Conservation (phyloP, 2,797 vertebrate genomes). For the Tarsius wallacei region DNA sequence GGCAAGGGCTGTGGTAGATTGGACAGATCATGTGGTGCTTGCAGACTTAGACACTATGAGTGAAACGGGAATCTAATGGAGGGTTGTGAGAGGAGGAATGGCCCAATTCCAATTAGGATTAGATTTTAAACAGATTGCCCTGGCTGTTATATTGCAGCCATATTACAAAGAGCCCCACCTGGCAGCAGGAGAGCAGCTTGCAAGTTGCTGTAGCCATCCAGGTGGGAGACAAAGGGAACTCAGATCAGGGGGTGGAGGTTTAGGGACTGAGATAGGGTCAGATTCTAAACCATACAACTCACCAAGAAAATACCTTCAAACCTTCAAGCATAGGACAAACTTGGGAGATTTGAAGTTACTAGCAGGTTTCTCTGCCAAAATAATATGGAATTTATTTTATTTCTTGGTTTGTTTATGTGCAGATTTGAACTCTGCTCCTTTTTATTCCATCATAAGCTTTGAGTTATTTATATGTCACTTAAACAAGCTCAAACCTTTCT, state of each 20-base stretch:
- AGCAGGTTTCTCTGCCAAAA: slow-evolving; percentile 2
- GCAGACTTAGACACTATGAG: background rate
- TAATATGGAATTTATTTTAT: slow-evolving; percentile 3
- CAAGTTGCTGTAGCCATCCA: background rate
- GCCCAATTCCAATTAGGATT: background rate
- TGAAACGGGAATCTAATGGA: background rate
- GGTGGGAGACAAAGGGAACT: background rate
- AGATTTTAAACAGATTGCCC: background rate
- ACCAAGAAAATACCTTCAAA: background rate
- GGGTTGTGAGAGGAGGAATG: background rate
- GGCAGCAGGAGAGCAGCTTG: no score
- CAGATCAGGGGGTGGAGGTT: accelerated
- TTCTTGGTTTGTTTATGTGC: background rate
- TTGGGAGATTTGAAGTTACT: background rate
- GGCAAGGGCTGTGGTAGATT: accelerated
- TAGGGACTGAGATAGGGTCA: background rate
- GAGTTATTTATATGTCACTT: slow-evolving; percentile 66
- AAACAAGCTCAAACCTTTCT: slow-evolving; percentile 70
- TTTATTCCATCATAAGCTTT: slow-evolving; percentile 49
- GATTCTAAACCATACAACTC: no score
- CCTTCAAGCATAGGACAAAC: background rate
- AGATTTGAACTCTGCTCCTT: background rate
- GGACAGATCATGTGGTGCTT: background rate
- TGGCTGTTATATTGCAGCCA: background rate
- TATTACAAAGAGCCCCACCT: no score